Evolutionary conservation across 2,888 invertebrate genomes (phyloP).

Genomic region (Hanleya hanleyi): DNA sequence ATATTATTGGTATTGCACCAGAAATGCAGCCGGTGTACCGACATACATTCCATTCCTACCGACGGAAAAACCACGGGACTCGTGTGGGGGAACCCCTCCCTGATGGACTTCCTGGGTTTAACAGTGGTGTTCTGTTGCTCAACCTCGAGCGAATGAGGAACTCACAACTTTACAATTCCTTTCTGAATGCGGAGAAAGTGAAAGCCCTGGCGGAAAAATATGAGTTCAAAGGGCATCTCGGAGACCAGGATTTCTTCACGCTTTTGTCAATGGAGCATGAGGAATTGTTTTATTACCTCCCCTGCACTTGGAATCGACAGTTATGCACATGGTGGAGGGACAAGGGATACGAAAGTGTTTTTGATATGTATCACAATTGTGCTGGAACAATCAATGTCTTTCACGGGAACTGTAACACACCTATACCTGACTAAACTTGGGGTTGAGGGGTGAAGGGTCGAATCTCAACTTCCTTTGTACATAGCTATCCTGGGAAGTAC

Average conservation of each 20-base stretch:
- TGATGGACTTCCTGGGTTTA: slow-evolving; percentile 81
- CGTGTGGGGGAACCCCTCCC: slow-evolving; percentile 78
- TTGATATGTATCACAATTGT: slow-evolving; percentile 83
- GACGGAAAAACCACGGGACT: slow-evolving; percentile 79
- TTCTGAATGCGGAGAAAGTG: slow-evolving; percentile 70
- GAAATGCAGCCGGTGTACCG: slow-evolving; percentile 87
- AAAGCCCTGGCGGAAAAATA: slow-evolving; percentile 71
- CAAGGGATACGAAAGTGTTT: slow-evolving; percentile 83
- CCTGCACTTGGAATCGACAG: slow-evolving; percentile 88
- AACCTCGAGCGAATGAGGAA: slow-evolving; percentile 80
- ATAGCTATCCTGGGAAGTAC: no score
- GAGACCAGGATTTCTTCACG: slow-evolving; percentile 89
- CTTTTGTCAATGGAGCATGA: slow-evolving; percentile 82
- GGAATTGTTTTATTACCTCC: slow-evolving; percentile 81
- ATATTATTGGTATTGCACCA: slow-evolving; percentile 80
- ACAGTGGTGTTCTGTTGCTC: slow-evolving; percentile 85
- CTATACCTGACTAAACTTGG: no score
- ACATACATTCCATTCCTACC: slow-evolving; percentile 82
- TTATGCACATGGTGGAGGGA: slow-evolving; percentile 88
- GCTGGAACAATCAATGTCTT: slow-evolving; percentile 64
- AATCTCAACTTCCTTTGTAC: no score
- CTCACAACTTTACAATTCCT: slow-evolving; percentile 78
- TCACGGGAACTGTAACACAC: slow-evolving; percentile 72
- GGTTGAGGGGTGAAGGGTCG: no score
- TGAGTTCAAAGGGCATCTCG: slow-evolving; percentile 78